A percentile compares a stretch with the other conserved stretches of the same genome.
These are phyloP conservation scores for Octomys mimax DNA, from an alignment of 2,797 vertebrate species.

Conservation along the genomic window DNA sequence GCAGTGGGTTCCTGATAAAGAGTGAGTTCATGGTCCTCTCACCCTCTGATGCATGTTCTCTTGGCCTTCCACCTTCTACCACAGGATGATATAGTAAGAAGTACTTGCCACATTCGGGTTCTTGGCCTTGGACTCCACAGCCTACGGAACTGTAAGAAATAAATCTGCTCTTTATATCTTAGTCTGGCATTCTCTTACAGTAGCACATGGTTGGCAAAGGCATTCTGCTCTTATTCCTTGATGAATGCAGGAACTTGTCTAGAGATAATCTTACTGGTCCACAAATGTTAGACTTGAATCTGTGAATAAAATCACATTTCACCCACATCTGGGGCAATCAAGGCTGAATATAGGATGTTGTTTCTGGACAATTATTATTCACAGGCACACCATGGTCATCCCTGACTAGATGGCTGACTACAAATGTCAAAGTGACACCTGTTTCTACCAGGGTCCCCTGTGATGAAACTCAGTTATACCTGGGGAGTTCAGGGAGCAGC, in stretches of 20 bases:
- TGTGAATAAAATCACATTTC: background rate
- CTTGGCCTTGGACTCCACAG: background rate
- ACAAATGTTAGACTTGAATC: background rate
- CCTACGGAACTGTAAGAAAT: background rate
- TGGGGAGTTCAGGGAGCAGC: background rate
- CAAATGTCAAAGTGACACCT: background rate
- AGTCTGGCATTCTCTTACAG: background rate
- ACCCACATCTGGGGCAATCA: background rate
- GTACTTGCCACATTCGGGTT: no score
- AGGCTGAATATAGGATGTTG: background rate
- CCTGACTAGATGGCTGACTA: fast-evolving
- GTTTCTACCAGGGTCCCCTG: no score
- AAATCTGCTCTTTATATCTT: background rate
- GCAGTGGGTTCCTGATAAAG: background rate
- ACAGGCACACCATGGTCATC: background rate
- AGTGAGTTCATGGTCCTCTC: background rate
- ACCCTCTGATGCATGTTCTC: no score
- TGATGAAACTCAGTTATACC: background rate
- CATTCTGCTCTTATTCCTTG: conserved; percentile 8
- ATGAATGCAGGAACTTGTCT: background rate
- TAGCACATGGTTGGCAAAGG: background rate
- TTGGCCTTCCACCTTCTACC: background rate
- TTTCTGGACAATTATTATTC: background rate
- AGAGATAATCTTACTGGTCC: background rate
- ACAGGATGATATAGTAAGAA: background rate